Base-by-base conservation (phyloP, 1,140 invertebrate genomes). In the Oppia nitens region DNA sequence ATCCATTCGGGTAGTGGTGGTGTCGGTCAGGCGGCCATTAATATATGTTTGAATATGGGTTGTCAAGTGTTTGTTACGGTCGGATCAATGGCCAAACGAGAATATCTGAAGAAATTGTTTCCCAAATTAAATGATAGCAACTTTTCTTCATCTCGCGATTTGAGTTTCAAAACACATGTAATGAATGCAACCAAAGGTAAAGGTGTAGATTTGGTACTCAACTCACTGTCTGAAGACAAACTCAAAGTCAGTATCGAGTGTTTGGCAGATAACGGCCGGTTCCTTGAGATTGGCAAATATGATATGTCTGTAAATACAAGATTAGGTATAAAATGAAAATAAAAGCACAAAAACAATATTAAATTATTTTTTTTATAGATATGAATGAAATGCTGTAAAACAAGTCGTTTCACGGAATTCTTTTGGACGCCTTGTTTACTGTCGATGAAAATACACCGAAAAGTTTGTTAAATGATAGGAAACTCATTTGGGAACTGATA, bases 1-100 rank as follows among this genome's bases (percentile, higher is more conserved):
- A 85, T 98, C 62, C 94, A 98, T 69, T 90, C 93, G 52, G 93
- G 94, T 62, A 84, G 86, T 63, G 94, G 93, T 63, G 93, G 91
- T 64, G 90, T 96, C n/a, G 92, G 93, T 9, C 88, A 93, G 74
- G 91, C 91, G 3, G 88, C 91, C 60, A 95, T 97, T 65, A 76
- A 85, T 4, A 88, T 97, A 65, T 89, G 90, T 23, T 73, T 96
- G 11, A 79, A 83, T 67, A 80, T 84, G 72, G 86, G 87, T 21
- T 84, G 87, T 71, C 84, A 84, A 4, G 75, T 93, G 0, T 93
- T 80, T 70, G 90, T 87, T 1, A 93, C 89, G 0, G 87, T 91
- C 25, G 83, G 85, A 28, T 71, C 84, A 23, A 70, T 80, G 65
- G 84, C 88, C 53, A 97, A 97, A 72, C 78, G 84, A 53, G 81